These are phyloP conservation scores for Prinia subflava DNA, from an alignment of 2,113 vertebrate species.

Conservation along the genomic window DNA sequence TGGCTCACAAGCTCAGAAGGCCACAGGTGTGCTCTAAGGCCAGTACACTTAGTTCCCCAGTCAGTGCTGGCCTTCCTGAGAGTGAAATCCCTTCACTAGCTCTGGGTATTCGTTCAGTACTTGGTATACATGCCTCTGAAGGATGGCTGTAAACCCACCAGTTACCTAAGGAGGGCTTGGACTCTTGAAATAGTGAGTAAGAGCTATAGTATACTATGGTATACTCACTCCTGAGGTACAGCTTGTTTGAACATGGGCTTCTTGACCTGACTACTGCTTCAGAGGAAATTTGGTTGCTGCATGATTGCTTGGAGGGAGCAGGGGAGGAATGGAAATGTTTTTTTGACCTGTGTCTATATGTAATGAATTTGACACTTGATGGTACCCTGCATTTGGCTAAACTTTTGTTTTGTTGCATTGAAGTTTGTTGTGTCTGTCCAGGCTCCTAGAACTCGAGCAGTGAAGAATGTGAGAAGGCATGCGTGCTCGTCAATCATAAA, in stretches of 20 bases:
- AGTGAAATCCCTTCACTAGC: neutral
- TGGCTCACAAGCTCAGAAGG: neutral
- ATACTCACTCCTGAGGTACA: neutral
- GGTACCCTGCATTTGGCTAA: conserved; percentile 34
- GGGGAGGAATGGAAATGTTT: neutral
- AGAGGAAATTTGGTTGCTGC: neutral
- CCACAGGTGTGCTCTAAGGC: neutral
- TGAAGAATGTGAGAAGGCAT: conserved; percentile 93
- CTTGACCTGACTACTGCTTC: neutral
- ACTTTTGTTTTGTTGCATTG: conserved; percentile 46
- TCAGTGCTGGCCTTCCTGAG: neutral
- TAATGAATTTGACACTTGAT: neutral
- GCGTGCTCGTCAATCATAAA: conserved; percentile 93
- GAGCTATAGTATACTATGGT: neutral
- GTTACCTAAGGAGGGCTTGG: neutral
- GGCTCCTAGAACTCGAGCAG: conserved; percentile 87
- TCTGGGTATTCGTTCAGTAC: neutral
- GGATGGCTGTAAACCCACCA: neutral
- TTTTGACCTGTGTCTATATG: neutral
- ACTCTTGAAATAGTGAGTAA: neutral
- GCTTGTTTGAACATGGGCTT: neutral
- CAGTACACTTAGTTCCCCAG: neutral
- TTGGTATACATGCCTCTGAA: neutral
- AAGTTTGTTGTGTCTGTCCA: conserved; percentile 63
- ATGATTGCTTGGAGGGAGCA: neutral